Evolutionary conservation across 1,140 invertebrate species (phyloP).

Genomic region (Chionoecetes opilio): DNA sequence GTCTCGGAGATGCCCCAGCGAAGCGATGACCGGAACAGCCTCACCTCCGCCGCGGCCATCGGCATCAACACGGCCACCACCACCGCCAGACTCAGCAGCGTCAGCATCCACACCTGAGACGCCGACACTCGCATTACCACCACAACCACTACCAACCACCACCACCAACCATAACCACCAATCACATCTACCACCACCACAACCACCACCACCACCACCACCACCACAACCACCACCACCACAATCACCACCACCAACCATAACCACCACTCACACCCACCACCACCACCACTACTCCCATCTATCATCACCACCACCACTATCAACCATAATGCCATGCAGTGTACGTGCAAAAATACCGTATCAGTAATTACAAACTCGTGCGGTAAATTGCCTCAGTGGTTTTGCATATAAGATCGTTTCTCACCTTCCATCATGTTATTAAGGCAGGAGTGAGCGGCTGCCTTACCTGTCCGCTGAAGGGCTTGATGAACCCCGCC

Average conservation of each 20-base stretch:
- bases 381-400: not conserved
- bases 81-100: not conserved
- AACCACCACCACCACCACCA: no score
- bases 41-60: not conserved
- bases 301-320: no score
- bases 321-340: no score
- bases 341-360: no score
- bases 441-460: not conserved
- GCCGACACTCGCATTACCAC: not conserved
- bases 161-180: not conserved
- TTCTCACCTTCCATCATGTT: not conserved
- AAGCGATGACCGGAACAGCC: not conserved
- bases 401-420: not conserved
- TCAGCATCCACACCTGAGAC: constrained; percentile 32
- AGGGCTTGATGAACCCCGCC: constrained; percentile 62
- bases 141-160: not conserved
- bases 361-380: no score
- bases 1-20: not conserved
- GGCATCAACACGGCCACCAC: not conserved
- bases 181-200: not conserved
- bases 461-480: constrained; percentile 36
- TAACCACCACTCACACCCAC: no score
- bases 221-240: no score
- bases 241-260: no score
- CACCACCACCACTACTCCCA: no score